phyloP scores from a whole-genome alignment of 2,113 vertebrate species.

The Amblyopsis rosae region DNA sequence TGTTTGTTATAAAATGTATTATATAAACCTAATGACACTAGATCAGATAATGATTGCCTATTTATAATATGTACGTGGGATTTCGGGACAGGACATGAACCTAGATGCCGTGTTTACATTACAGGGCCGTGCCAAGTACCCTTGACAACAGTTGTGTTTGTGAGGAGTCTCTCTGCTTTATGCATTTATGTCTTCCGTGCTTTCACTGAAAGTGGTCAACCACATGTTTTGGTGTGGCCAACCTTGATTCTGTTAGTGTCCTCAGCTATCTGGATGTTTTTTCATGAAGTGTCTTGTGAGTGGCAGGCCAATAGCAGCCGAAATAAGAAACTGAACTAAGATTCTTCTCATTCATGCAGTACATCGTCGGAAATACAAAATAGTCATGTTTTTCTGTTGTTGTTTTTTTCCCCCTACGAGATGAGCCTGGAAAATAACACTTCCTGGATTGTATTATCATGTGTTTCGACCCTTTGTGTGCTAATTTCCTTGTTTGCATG shows the following conservation, averaged over 20 bases:
- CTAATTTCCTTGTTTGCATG: conserved; percentile 68
- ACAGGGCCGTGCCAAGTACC: conserved; percentile 41
- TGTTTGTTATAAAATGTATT: too few species aligned
- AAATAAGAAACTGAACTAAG: conserved; percentile 60
- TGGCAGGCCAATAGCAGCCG: conserved; percentile 38
- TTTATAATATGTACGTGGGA: too few species aligned
- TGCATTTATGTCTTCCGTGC: conserved; percentile 40
- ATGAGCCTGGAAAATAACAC: conserved; percentile 64
- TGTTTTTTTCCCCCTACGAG: conserved; percentile 51
- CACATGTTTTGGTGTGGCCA: conserved; percentile 57
- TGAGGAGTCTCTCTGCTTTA: conserved; percentile 41
- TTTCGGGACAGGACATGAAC: too few species aligned
- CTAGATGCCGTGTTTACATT: too few species aligned
- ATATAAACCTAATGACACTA: too few species aligned
- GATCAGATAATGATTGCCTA: too few species aligned
- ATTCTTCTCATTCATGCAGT: conserved; percentile 66
- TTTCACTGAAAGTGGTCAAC: conserved; percentile 36
- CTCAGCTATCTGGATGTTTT: conserved; percentile 56
- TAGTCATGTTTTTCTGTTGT: conserved; percentile 23
- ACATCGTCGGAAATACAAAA: conserved; percentile 56
- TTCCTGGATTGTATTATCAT: conserved; percentile 70
- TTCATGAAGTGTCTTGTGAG: conserved; percentile 46
- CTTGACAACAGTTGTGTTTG: conserved; percentile 42
- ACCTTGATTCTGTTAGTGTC: conserved; percentile 34
- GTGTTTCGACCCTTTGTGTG: conserved; percentile 62